Evolutionary conservation across 2,113 vertebrate genomes (phyloP), one percentile per base, ranked within the genome.

Genomic region (Elaphurus davidianus): DNA sequence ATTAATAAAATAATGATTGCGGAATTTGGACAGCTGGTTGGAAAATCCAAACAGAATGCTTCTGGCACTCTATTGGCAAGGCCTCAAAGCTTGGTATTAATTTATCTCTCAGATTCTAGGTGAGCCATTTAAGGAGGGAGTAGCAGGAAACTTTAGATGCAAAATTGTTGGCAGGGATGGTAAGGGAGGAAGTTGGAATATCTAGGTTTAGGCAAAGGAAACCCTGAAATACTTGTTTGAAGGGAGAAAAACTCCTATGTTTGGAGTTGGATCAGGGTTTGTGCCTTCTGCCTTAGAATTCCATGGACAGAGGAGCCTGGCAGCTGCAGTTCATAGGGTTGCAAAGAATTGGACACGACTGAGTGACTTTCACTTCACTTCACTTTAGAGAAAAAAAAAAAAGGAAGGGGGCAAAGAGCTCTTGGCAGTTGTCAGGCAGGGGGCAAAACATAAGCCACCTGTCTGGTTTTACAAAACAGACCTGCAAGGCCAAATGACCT

Each of bases 1-100:
- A 79, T 86, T 86, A 88, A 87, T 87, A 84, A 97, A 98, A 86
- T 97, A 90, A 92, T 64, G 36, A 90, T 89, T 55, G 45, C 52
- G 93, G 92, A 94, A 86, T 86, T 87, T 96, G 89, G 96, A 71
- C 60, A 94, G 83, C n/a, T 62, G 5, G 21, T 84, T 59, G 62
- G 76, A 96, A 96, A 94, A 87, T 91, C 91, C 1, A 27, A 36
- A 81, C 47, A 83, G 12, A 82, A 43, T 33, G 25, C 82, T 86
- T 93, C 50, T 96, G 90, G 88, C 30, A 27, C 81, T 89, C 47
- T 60, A 3, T 23, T 87, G 96, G 94, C 55, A 93, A 81, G 30
- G 21, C n/a, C 83, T 96, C 89, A 93, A 96, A 94, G 76, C 47
- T 78, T 55, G 16, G 15, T 59, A 15, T 43, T 83, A 17, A 55